Evolutionary conservation across 2,797 vertebrate genomes (phyloP).

Genomic region (Gambusia yucatana): DNA sequence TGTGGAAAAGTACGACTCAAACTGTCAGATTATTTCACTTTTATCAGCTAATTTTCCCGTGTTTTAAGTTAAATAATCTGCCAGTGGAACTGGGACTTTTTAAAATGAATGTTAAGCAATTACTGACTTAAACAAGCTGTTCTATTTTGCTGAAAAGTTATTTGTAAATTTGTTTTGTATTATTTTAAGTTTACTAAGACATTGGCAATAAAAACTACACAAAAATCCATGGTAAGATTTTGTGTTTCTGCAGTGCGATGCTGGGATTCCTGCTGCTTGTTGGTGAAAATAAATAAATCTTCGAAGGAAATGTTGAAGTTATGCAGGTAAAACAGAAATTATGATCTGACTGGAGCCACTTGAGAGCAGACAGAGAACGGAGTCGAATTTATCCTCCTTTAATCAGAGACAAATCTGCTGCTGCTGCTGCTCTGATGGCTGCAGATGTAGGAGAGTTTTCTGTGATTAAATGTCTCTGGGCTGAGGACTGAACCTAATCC

Average conservation of each 20-base stretch:
- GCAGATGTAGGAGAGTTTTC: background rate
- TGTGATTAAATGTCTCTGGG: background rate
- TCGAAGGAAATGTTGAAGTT: background rate
- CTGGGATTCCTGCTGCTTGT: background rate
- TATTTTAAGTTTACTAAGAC: too few relatives aligned
- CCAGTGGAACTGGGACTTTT: too few relatives aligned
- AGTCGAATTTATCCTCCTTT: slow-evolving; percentile 2
- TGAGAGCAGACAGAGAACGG: slow-evolving; percentile 6
- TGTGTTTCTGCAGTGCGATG: background rate
- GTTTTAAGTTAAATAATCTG: too few relatives aligned
- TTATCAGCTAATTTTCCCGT: too few relatives aligned
- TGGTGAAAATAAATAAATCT: slow-evolving; percentile 18
- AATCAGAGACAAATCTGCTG: background rate
- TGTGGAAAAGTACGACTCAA: too few relatives aligned
- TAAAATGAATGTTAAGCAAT: too few relatives aligned
- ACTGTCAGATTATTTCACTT: too few relatives aligned
- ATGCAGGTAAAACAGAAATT: background rate
- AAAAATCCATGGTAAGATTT: too few relatives aligned
- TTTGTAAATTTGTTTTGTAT: too few relatives aligned
- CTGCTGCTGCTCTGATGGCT: slow-evolving; percentile 3
- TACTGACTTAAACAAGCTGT: too few relatives aligned
- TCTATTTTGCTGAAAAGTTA: too few relatives aligned
- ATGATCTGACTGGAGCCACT: background rate
- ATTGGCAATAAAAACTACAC: too few relatives aligned
- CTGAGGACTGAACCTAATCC: background rate